Evolutionary conservation across 2,888 invertebrate genomes (phyloP).

Genomic region (Heliothis peltigera): DNA sequence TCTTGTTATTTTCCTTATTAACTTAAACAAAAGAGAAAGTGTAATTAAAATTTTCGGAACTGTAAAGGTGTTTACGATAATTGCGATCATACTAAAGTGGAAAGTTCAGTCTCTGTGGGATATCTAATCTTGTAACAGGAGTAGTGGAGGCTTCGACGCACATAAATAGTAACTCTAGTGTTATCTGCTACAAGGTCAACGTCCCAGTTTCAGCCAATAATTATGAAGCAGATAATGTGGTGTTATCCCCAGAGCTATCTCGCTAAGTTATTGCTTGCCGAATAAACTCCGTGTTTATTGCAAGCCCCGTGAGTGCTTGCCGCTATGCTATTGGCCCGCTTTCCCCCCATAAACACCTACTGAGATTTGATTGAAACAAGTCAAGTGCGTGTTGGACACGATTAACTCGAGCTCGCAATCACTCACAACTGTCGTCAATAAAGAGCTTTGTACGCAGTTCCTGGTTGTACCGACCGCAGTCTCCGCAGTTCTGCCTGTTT

Average conservation of each 20-base stretch:
- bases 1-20: no score
- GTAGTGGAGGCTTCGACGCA: neutral
- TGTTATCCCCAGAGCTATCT: neutral
- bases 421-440: neutral
- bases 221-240: slow-evolving; percentile 1
- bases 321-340: neutral
- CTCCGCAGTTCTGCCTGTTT: neutral
- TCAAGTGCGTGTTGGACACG: slow-evolving; percentile 3
- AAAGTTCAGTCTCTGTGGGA: neutral
- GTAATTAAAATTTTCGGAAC: no score
- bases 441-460: neutral
- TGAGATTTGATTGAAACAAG: neutral
- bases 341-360: slow-evolving; percentile 1
- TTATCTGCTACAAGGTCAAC: slow-evolving; percentile 15
- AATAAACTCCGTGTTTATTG: neutral
- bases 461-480: neutral
- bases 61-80: no score
- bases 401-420: neutral
- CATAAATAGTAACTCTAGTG: slow-evolving; percentile 16
- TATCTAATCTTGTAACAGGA: neutral
- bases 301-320: no score
- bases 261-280: neutral
- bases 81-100: no score
- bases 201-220: slow-evolving; percentile 13
- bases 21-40: no score